Evolutionary conservation across 2,113 vertebrate genomes (phyloP).

Genomic region (Stegastes partitus): DNA sequence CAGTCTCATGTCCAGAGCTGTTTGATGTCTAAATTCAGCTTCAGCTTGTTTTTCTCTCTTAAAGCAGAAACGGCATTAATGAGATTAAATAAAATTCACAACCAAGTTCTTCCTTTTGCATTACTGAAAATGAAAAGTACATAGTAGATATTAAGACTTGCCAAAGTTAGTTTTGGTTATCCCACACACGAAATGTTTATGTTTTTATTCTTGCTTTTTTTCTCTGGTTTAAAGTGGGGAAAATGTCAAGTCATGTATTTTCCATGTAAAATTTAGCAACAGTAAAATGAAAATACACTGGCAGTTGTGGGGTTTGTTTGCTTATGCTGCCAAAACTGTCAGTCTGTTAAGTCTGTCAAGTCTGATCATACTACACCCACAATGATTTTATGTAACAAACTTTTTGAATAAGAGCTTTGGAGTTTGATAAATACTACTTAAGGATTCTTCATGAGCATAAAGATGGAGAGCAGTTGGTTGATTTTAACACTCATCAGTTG

Average conservation of each 20-base stretch:
- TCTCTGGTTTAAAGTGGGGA: too few relatives aligned
- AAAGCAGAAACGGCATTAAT: not conserved
- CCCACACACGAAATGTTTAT: not conserved
- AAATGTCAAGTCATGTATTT: too few relatives aligned
- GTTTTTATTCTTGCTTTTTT: too few relatives aligned
- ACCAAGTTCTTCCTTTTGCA: not conserved
- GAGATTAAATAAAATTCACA: not conserved
- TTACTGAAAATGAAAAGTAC: not conserved
- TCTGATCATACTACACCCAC: not conserved
- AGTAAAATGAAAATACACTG: not conserved
- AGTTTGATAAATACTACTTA: too few relatives aligned
- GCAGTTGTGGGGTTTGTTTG: not conserved
- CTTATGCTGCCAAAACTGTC: not conserved
- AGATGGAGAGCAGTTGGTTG: not conserved
- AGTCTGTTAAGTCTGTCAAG: not conserved
- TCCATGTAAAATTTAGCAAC: not conserved
- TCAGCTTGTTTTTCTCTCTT: not conserved
- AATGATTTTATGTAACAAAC: not conserved
- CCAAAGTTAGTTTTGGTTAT: not conserved
- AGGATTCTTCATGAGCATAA: not conserved
- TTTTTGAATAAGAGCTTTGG: too few relatives aligned
- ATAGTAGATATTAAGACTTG: not conserved
- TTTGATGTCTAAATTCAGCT: conserved; percentile 31
- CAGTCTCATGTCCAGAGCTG: conserved; percentile 14
- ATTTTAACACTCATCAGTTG: not conserved